Conservation (phyloP, 2,113 vertebrate genomes). For the Rhodinocichla rosea region DNA sequence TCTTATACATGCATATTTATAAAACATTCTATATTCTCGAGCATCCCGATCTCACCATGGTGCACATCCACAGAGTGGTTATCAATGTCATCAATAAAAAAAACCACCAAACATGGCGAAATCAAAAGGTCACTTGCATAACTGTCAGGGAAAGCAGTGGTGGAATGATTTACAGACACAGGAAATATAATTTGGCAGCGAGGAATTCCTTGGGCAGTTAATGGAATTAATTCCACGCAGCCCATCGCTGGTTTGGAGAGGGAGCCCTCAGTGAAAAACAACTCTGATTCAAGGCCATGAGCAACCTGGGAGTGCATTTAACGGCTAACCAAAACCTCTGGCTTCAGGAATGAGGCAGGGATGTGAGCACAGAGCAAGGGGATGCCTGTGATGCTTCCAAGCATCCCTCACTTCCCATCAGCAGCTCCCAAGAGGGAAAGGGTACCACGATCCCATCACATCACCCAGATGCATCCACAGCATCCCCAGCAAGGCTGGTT, state of each 20-base stretch:
- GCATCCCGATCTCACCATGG: background rate
- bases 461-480: background rate
- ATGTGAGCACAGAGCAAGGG: rapidly evolving
- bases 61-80: conserved; percentile 8
- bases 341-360: background rate
- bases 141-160: conserved; percentile 31
- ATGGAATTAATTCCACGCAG: conserved; percentile 52
- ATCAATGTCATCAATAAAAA: conserved; percentile 42
- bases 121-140: conserved; percentile 71
- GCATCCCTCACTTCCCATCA: background rate
- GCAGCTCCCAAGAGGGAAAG: background rate
- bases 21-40: background rate
- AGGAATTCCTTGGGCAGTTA: conserved; percentile 53
- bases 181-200: conserved; percentile 51
- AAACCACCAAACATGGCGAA: conserved; percentile 14
- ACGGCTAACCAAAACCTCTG: background rate
- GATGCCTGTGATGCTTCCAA: background rate
- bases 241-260: background rate
- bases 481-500: background rate
- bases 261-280: background rate
- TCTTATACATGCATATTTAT: background rate
- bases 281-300: background rate
- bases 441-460: background rate
- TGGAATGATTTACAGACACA: conserved; percentile 63
- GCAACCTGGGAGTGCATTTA: background rate